Evolutionary conservation across 2,888 invertebrate genomes (phyloP).

Genomic region (Mesochorus sp.): DNA sequence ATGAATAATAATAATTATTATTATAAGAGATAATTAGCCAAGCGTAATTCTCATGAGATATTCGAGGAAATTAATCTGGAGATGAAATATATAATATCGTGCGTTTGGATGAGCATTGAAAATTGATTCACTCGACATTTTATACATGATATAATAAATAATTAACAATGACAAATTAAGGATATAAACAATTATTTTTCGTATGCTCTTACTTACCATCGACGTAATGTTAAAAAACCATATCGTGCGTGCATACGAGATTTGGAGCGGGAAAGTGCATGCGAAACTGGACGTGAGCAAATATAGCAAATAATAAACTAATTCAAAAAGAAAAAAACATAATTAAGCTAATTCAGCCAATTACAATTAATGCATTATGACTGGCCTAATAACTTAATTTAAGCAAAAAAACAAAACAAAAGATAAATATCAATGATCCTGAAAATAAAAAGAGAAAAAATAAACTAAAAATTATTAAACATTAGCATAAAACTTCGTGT

Average conservation of each 20-base stretch:
- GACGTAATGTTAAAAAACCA: slow-evolving; percentile 70
- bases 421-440: slow-evolving; percentile 26
- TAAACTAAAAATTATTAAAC: slow-evolving; percentile 36
- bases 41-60: too few relatives aligned
- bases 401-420: not conserved
- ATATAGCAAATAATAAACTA: slow-evolving; percentile 48
- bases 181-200: not conserved
- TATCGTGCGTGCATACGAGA: slow-evolving; percentile 67
- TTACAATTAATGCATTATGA: slow-evolving; percentile 19
- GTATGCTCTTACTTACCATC: slow-evolving; percentile 72
- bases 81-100: too few relatives aligned
- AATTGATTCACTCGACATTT: too few relatives aligned
- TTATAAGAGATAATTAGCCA: too few relatives aligned
- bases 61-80: too few relatives aligned
- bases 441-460: slow-evolving; percentile 17
- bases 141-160: not conserved
- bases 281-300: slow-evolving; percentile 62
- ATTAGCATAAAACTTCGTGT: slow-evolving; percentile 17
- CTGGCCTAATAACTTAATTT: too few relatives aligned
- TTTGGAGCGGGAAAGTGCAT: slow-evolving; percentile 68
- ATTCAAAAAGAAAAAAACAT: slow-evolving; percentile 43
- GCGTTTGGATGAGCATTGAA: too few relatives aligned
- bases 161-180: not conserved
- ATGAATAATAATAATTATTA: too few relatives aligned
- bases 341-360: slow-evolving; percentile 5